phyloP scores from a whole-genome alignment of 2,888 invertebrate genomes.

The Hypena proboscidalis region DNA sequence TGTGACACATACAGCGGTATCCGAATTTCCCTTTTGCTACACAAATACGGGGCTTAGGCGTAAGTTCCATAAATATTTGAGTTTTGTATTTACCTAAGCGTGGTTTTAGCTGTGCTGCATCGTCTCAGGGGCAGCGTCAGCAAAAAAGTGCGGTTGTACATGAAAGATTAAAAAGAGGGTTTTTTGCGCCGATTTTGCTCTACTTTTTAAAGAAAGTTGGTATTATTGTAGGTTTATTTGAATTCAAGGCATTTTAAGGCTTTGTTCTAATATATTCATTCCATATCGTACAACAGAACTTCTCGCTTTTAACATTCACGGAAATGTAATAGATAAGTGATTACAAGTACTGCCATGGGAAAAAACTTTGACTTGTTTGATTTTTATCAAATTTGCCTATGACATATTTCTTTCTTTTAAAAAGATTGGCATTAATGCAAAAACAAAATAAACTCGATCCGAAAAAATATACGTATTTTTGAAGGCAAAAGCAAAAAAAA shows the following conservation, averaged over 20 bases:
- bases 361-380: too few species aligned
- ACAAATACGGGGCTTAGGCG: slow-evolving; percentile 55
- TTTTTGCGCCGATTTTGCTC: background rate
- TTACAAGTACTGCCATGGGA: too few species aligned
- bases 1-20: slow-evolving; percentile 32
- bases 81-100: slow-evolving; percentile 52
- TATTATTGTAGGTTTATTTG: background rate
- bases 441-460: slow-evolving; percentile 2
- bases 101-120: slow-evolving; percentile 40
- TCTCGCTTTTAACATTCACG: too few species aligned
- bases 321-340: too few species aligned
- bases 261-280: too few species aligned
- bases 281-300: too few species aligned
- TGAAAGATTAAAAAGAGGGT: slow-evolving; percentile 13
- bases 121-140: slow-evolving; percentile 23
- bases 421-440: too few species aligned
- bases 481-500: background rate
- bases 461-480: background rate
- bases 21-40: slow-evolving; percentile 39
- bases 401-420: too few species aligned
- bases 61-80: slow-evolving; percentile 68
- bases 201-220: slow-evolving; percentile 5
- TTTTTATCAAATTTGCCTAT: too few species aligned
- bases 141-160: slow-evolving; percentile 21
- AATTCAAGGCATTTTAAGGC: too few species aligned